Base-by-base conservation (phyloP, 1,140 invertebrate species). In the Drosophila kepulauana region DNA sequence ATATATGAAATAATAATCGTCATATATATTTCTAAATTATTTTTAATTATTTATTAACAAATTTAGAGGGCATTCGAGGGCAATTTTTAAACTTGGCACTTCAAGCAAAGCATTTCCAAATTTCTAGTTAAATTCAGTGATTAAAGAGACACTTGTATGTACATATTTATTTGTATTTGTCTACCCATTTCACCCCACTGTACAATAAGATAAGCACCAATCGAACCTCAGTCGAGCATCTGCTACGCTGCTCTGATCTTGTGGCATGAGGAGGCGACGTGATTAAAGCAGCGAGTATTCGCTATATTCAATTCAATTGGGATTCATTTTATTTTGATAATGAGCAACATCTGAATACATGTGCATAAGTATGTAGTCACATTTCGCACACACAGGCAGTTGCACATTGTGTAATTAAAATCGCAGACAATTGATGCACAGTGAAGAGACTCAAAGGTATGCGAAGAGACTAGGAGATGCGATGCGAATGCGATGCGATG, bases 211-310 rank as follows among this genome's bases (percentile, higher is more conserved):
- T 84, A 84, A 84, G 73, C 43, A 6, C 28, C 41, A 4, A 7
- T 63, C 46, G 46, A 58, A 70, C 68, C 54, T 63, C 7, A 7
- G 15, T 30, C 8, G 28, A 45, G 41, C 41, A 13, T 43, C 41
- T 43, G 41, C 41, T 43, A n/a, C 41, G 4, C 25, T 16, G 25
- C 78, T 56, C 33, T 33, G 35, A 38, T 51, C 13, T 11, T 41
- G 38, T 2, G 41, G 41, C 84, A 87, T 82, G 82, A 66, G 82
- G 57, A 57, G 62, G 77, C 64, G 61, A 77, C 82, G 84, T 87
- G 84, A 64, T 76, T 46, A 43, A 51, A 25, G 8, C 28, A 30
- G n/a, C 3, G n/a, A 10, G 8, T 51, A 28, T 33, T 28, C 33
- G 13, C 38, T 51, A 52, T 67, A 64, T 51, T 59, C 63, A 52